Evolutionary conservation across 2,888 invertebrate species (phyloP), one percentile per base, ranked within the genome.

Genomic region (Punctoribates punctum): DNA sequence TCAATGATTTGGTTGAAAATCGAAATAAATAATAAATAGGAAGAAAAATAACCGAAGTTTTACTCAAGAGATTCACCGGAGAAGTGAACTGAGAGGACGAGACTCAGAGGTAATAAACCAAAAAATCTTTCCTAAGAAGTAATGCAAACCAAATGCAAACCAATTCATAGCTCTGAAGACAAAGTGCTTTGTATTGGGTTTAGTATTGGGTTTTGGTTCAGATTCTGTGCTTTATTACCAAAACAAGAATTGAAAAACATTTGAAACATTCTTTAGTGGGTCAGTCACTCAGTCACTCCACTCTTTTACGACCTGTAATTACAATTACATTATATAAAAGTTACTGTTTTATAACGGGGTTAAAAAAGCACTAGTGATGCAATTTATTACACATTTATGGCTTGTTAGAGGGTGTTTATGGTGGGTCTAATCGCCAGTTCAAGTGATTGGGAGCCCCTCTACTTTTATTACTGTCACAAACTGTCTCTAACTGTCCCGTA

Each of bases 321-420:
- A 70, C 70, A 70, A 70, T 70, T 42, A 70, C 70, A 70, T 70
- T 70, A 70, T 70, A 70, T 70, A 70, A 70, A 70, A 70, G 23
- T 42, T 46, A 46, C 42, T 70, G 70, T 42, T 70, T 70, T 70
- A 70, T 70, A 70, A 70, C 70, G 8, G 70, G 70, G 70, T 42
- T 70, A 70, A 70, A 70, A 38, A 42, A 38, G 42, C 42, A 20
- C 20, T 25, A 42, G 48, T 75, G 75, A 75, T 75, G 75, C 75
- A 75, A 75, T 75, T 75, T 75, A 75, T 75, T 70, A 70, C 70
- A 70, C 75, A 75, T 75, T 75, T 75, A 75, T 75, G 70, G 57
- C 75, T 57, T 57, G 60, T 42, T 65, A 65, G 67, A 34, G 75
- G 67, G 67, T 42, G 67, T 75, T 75, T 74, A 74, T 57, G 75